Conservation (phyloP, 2,113 vertebrate species). For the Ammodytes dubius region DNA sequence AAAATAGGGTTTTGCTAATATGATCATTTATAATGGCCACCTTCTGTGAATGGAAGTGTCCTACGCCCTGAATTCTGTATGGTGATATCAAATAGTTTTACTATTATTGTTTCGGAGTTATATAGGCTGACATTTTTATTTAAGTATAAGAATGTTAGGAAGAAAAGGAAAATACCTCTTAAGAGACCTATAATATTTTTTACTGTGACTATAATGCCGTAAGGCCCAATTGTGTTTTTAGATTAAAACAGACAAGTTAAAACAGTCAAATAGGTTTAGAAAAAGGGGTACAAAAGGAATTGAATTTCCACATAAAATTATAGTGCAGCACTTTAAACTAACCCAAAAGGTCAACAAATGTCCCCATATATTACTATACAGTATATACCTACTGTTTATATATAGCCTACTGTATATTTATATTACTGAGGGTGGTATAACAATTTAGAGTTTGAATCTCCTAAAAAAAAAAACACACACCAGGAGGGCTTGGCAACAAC, state of each 20-base stretch:
- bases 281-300: background rate
- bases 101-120: background rate
- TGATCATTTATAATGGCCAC: background rate
- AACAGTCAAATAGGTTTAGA: background rate
- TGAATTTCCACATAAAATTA: constrained; percentile 2
- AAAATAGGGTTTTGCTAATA: too few relatives aligned
- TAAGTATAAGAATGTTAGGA: background rate
- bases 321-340: background rate
- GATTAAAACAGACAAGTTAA: background rate
- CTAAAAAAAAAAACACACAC: constrained; percentile 23
- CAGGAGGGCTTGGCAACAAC: constrained; percentile 29
- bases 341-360: background rate
- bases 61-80: background rate
- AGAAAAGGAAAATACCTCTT: background rate
- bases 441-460: background rate
- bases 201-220: background rate
- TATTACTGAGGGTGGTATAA: constrained; percentile 6
- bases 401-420: background rate
- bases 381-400: too few relatives aligned
- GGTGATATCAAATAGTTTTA: background rate
- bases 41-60: background rate
- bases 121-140: background rate
- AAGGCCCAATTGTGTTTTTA: background rate
- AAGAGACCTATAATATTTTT: background rate
- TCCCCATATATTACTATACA: background rate